phyloP scores from a whole-genome alignment of 2,888 invertebrate genomes.

The Charanyca ferruginea region DNA sequence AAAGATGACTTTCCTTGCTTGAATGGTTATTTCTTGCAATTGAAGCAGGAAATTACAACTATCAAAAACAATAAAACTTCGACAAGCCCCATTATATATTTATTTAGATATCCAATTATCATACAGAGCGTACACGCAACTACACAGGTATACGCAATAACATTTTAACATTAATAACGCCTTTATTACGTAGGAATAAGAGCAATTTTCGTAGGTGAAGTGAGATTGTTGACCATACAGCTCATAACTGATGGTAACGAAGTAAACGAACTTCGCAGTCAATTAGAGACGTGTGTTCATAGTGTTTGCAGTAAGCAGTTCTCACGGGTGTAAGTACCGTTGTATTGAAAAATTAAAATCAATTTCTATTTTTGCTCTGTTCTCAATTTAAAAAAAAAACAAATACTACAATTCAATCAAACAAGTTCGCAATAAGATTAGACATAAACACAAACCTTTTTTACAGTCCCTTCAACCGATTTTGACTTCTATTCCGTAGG shows the following conservation, averaged over 20 bases:
- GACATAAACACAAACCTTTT: too few species aligned
- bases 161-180: neutral
- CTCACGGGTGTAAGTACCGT: constrained; percentile 69
- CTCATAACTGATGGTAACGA: constrained; percentile 45
- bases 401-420: too few species aligned
- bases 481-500: too few species aligned
- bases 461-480: too few species aligned
- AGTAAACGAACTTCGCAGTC: constrained; percentile 71
- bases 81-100: constrained; percentile 3
- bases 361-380: constrained; percentile 18
- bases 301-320: constrained; percentile 71
- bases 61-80: constrained; percentile 5
- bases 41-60: neutral
- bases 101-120: constrained; percentile 28
- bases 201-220: neutral
- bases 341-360: constrained; percentile 14
- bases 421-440: too few species aligned
- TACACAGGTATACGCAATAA: constrained; percentile 4
- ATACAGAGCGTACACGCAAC: constrained; percentile 26
- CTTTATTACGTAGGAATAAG: neutral
- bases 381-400: too few species aligned
- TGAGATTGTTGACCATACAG: neutral
- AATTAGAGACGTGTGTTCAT: constrained; percentile 79
- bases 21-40: too few species aligned
- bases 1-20: too few species aligned